Percentiles rank a stretch among this genome's conserved stretches.
Conservation (phyloP, 2,888 invertebrate species). For the Myathropa florea region DNA sequence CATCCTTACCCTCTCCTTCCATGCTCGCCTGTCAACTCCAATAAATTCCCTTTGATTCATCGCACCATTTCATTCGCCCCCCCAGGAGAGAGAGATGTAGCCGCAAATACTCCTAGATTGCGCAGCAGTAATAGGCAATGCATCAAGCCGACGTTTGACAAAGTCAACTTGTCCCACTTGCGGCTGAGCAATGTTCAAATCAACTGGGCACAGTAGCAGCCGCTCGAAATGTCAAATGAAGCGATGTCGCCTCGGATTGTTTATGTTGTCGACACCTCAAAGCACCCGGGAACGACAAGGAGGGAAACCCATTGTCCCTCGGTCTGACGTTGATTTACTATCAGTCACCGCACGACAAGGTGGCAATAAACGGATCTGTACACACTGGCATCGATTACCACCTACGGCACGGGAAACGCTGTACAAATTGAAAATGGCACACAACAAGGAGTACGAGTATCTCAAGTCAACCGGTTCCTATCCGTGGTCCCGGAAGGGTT, state of each 20-base stretch:
- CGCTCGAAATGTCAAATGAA: constrained; percentile 49
- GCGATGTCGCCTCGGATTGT: constrained; percentile 19
- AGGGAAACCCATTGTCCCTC: constrained; percentile 47
- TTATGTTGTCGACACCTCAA: constrained; percentile 53
- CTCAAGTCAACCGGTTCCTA: constrained; percentile 31
- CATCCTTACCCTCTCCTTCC: neutral
- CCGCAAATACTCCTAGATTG: neutral
- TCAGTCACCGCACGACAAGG: constrained; percentile 7
- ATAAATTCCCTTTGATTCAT: neutral
- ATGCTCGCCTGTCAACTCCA: neutral
- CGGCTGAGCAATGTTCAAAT: neutral
- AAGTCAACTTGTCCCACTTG: neutral
- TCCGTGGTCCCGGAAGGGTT: constrained; percentile 5
- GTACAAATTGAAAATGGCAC: neutral
- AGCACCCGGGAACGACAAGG: neutral
- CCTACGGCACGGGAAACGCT: constrained; percentile 7
- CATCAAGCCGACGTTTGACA: neutral
- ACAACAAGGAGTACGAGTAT: neutral
- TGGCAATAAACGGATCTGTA: constrained; percentile 45
- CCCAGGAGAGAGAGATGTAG: neutral
- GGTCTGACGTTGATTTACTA: constrained; percentile 64
- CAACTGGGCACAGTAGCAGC: neutral
- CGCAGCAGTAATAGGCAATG: neutral
- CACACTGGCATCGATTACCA: constrained; percentile 50
- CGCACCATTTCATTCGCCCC: neutral